phyloP scores from a whole-genome alignment of 2,797 vertebrate species.

The Myotis findleyi region DNA sequence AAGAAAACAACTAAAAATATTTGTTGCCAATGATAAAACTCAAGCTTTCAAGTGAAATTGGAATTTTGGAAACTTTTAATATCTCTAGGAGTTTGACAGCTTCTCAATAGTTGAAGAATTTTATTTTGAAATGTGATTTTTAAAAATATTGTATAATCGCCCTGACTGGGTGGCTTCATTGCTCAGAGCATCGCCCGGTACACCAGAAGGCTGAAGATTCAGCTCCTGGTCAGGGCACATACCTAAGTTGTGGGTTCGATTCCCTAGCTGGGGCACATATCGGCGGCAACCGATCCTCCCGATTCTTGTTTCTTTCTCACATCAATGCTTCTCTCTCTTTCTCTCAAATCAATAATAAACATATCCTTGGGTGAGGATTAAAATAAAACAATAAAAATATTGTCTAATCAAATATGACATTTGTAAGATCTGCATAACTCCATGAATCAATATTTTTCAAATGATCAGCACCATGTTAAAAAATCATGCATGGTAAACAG shows the following conservation, averaged over 20 bases:
- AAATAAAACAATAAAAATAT: background rate
- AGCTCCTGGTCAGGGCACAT: background rate
- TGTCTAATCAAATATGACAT: background rate
- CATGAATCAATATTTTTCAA: background rate
- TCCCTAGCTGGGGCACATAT: background rate
- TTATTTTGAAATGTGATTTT: constrained; percentile 4
- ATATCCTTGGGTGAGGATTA: background rate
- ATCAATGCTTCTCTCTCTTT: background rate
- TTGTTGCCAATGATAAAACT: background rate
- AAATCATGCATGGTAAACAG: background rate
- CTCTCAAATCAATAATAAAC: background rate
- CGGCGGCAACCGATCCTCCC: background rate
- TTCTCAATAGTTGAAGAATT: background rate
- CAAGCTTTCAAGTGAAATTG: background rate
- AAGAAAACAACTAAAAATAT: background rate
- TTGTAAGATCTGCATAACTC: background rate
- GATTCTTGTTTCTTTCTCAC: background rate
- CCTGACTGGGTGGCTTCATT: background rate
- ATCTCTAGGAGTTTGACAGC: background rate
- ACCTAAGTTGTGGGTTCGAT: background rate
- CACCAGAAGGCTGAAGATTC: background rate
- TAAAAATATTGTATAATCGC: background rate
- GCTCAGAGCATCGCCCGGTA: accelerated
- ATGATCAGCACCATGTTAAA: background rate
- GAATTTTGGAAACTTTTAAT: constrained; percentile 18